A percentile compares a stretch with the other conserved stretches of the same genome.
Evolutionary conservation across 1,140 invertebrate genomes (phyloP).

Genomic region (Acarapis woodi): DNA sequence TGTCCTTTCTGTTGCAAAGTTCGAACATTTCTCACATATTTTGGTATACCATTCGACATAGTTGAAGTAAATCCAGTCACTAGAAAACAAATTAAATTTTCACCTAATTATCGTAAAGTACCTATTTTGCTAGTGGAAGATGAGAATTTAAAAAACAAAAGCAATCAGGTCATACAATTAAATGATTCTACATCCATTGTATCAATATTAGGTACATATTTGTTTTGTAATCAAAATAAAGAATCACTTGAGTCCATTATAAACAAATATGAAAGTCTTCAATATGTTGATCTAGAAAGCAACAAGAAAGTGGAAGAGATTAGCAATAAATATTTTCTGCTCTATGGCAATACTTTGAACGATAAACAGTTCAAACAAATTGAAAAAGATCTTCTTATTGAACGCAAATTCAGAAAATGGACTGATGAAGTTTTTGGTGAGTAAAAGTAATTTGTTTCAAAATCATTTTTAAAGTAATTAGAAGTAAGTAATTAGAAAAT

Average conservation of each 20-base stretch:
- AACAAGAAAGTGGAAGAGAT: slow-evolving; percentile 37
- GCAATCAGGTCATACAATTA: slow-evolving; percentile 30
- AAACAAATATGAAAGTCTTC: slow-evolving; percentile 22
- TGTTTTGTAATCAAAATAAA: slow-evolving; percentile 25
- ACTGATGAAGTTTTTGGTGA: slow-evolving; percentile 37
- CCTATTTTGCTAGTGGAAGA: slow-evolving; percentile 56
- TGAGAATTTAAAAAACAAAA: slow-evolving; percentile 1
- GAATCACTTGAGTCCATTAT: slow-evolving; percentile 31
- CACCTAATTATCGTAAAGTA: slow-evolving; percentile 76
- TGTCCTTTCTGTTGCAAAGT: slow-evolving; percentile 98
- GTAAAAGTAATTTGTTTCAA: too few relatives aligned
- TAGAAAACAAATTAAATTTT: slow-evolving; percentile 69
- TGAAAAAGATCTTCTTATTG: slow-evolving; percentile 21
- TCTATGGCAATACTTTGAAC: slow-evolving; percentile 30
- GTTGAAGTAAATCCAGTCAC: slow-evolving; percentile 88
- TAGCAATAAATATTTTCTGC: slow-evolving; percentile 80
- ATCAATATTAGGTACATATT: slow-evolving; percentile 46
- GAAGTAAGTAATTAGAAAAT: too few relatives aligned
- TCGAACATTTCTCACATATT: slow-evolving; percentile 65
- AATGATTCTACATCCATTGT: slow-evolving; percentile 83
- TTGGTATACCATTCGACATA: slow-evolving; percentile 75
- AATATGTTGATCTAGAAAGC: slow-evolving; percentile 19
- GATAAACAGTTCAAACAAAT: slow-evolving; percentile 8
- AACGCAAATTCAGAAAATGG: slow-evolving; percentile 84
- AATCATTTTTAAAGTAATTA: too few relatives aligned